A percentile compares a stretch with the other conserved stretches of the same genome.
Evolutionary conservation across 2,797 vertebrate genomes (phyloP).

Genomic region (Betta splendens): DNA sequence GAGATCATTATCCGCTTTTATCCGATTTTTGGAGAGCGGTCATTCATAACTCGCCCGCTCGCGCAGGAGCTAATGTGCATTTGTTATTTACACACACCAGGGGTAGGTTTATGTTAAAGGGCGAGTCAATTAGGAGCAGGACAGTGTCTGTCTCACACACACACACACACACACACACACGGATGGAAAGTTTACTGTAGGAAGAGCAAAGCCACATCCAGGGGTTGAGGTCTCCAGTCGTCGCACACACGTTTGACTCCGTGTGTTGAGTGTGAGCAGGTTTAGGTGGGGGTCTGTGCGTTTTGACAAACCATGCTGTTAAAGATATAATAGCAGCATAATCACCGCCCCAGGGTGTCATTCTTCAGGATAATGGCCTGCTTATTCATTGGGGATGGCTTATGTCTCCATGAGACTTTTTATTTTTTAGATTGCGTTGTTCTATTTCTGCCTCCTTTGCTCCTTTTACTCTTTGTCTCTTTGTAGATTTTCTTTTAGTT

Average conservation of each 20-base stretch:
- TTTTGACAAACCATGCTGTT: conserved; percentile 93
- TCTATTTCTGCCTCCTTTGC: conserved; percentile 51
- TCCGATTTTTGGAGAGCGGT: conserved; percentile 44
- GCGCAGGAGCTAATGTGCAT: conserved; percentile 20
- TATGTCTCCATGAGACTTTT: conserved; percentile 83
- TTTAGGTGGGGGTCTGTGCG: conserved; percentile 74
- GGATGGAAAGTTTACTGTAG: conserved; percentile 38
- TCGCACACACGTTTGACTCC: conserved; percentile 1
- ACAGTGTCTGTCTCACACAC: no score
- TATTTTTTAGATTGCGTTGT: conserved; percentile 83
- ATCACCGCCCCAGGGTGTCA: conserved; percentile 89
- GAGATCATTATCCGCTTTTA: conserved; percentile 61
- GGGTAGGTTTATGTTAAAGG: conserved; percentile 39
- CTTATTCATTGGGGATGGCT: conserved; percentile 88
- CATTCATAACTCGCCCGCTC: conserved; percentile 59
- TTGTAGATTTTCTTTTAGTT: conserved; percentile 19
- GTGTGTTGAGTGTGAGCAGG: conserved; percentile 35
- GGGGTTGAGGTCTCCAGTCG: conserved; percentile 16
- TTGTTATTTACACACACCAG: conserved; percentile 62
- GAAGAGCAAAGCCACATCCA: conserved; percentile 54
- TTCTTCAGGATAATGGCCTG: conserved; percentile 90
- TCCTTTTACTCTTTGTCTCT: conserved; percentile 23
- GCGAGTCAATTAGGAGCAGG: conserved; percentile 56
- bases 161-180: no score
- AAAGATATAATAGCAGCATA: conserved; percentile 94